Conservation (phyloP, 2,888 invertebrate species). For the Mythimna lalbum region DNA sequence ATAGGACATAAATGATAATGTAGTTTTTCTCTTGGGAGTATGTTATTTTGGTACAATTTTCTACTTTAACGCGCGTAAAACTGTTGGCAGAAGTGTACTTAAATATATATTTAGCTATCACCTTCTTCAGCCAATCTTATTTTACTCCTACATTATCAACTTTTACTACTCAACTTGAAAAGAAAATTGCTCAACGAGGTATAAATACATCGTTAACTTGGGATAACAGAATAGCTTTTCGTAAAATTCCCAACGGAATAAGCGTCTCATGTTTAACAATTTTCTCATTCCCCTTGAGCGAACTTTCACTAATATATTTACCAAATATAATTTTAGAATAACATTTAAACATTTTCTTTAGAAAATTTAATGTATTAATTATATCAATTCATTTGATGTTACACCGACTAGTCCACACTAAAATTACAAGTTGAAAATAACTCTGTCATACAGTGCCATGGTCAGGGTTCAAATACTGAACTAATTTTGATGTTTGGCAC, state of each 20-base stretch:
- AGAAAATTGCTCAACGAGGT: conserved; percentile 34
- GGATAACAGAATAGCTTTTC: conserved; percentile 41
- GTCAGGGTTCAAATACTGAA: too few relatives aligned
- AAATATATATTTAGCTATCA: background rate
- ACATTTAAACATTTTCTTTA: background rate
- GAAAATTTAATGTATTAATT: background rate
- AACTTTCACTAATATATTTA: conserved; percentile 15
- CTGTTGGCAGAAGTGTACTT: background rate
- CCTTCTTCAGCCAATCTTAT: conserved; percentile 21
- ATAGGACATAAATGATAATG: too few relatives aligned
- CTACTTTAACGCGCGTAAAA: too few relatives aligned
- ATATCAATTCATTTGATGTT: background rate
- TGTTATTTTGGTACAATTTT: too few relatives aligned
- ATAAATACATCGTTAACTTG: conserved; percentile 44
- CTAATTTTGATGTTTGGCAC: too few relatives aligned
- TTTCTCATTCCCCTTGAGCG: conserved; percentile 4
- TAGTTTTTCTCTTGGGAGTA: too few relatives aligned
- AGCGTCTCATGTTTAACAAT: conserved; percentile 44
- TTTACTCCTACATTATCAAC: conserved; percentile 8
- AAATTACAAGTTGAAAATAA: too few relatives aligned
- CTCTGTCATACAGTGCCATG: too few relatives aligned
- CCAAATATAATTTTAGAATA: conserved; percentile 3
- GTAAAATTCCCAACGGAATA: conserved; percentile 35
- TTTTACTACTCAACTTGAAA: conserved; percentile 31
- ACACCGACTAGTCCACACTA: too few relatives aligned